Evolutionary conservation across 2,113 vertebrate species (phyloP).

Genomic region (Periophthalmus modestus): DNA sequence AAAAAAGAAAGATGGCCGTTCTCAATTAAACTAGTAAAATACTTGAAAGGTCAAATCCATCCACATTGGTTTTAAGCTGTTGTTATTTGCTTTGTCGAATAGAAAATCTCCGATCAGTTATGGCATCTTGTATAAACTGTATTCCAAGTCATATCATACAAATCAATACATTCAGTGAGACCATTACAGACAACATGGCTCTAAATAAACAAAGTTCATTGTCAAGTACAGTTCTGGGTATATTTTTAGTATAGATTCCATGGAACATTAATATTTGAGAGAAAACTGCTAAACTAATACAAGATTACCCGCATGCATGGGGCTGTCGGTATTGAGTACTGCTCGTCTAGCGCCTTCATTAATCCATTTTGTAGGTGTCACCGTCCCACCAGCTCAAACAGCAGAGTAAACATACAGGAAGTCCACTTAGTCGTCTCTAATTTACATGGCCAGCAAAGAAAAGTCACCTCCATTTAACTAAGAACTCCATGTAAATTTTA

Average conservation of each 20-base stretch:
- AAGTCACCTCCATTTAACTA: neutral
- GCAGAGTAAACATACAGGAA: constrained; percentile 7
- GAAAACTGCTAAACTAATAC: neutral
- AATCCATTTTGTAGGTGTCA: constrained; percentile 38
- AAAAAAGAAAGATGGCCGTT: neutral
- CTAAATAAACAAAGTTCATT: too few relatives aligned
- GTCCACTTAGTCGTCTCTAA: neutral
- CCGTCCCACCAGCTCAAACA: constrained; percentile 18
- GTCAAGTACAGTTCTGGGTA: too few relatives aligned
- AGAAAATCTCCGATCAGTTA: too few relatives aligned
- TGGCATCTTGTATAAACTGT: too few relatives aligned
- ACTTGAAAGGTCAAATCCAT: neutral
- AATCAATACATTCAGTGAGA: too few relatives aligned
- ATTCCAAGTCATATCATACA: too few relatives aligned
- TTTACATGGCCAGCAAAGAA: neutral
- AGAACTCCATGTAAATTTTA: neutral
- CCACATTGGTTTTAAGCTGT: neutral
- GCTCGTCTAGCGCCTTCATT: constrained; percentile 50
- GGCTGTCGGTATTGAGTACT: constrained; percentile 5
- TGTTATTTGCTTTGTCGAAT: neutral
- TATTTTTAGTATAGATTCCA: neutral
- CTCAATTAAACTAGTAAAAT: neutral
- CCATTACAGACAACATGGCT: too few relatives aligned
- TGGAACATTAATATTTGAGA: neutral
- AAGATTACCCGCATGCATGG: neutral